Base-by-base conservation (phyloP, 2,113 vertebrate species). In the Tenebrosternarchus preto region DNA sequence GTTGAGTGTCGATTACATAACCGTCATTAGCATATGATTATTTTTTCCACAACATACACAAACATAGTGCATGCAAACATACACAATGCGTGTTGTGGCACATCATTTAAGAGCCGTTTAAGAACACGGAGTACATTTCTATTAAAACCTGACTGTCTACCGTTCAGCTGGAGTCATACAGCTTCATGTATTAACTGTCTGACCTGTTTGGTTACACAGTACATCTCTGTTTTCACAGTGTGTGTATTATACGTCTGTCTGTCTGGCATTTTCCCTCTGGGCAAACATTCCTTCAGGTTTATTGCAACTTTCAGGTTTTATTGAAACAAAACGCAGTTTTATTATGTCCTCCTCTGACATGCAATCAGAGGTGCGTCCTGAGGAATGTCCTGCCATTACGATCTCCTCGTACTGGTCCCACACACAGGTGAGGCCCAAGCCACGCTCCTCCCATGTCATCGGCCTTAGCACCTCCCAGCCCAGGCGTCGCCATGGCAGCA, bases 41-140 rank as follows among this genome's bases (percentile, higher is more conserved):
- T 16, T n/a, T 82, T 82, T 85, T 82, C 77, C 83, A 82, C 57
- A 82, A 67, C 66, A 79, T 8, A n/a, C 22, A 43, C 17, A 43
- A 29, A 20, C 55, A 36, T 16, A 43, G 1, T 50, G 43, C 59
- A 6, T 31, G 24, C 29, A 24, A 56, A 19, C 25, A 29, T 59
- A 43, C 25, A 60, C 50, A 36, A 22, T 64, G n/a, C 69, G 60
- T 63, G 79, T 74, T 70, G 27, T 25, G 9, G 76, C 81, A 75
- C 7, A 39, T 73, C 50, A 24, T 43, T 3, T 66, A 25, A 11
- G 2, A 66, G 27, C 20, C 25, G 43, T 50, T 17, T 36, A 73
- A 64, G 57, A 29, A 64, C 50, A 50, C 46, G 33, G 17, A 80
- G 68, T 63, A 29, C 15, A 33, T 68, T 46, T 27, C 16, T 20